A percentile compares a stretch with the other conserved stretches of the same genome.
These are phyloP conservation scores for Pseudomyrmex gracilis DNA, from an alignment of 1,140 invertebrate species.

Conservation along the genomic window DNA sequence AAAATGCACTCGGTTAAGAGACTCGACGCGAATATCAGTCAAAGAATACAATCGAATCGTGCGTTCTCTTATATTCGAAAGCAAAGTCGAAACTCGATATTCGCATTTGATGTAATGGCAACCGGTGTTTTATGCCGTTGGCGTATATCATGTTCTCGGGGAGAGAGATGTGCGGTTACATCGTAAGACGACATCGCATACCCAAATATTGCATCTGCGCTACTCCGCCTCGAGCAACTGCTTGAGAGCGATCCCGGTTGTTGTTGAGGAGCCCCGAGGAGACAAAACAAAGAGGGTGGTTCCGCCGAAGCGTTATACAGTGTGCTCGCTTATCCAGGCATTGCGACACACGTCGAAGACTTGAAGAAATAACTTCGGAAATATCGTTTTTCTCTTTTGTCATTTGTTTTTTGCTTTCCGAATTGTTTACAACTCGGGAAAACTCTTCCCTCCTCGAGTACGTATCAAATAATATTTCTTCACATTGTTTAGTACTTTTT, in stretches of 20 bases:
- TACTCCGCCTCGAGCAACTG: constrained; percentile 14
- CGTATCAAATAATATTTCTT: not conserved
- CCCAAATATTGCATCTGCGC: constrained; percentile 30
- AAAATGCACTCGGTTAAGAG: not conserved
- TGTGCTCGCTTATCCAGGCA: not conserved
- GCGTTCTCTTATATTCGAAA: constrained; percentile 17
- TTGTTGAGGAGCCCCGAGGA: not conserved
- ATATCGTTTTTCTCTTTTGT: too few relatives aligned
- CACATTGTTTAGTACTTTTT: not conserved
- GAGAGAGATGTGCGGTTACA: constrained; percentile 35
- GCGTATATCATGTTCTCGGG: constrained; percentile 38
- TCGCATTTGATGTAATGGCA: constrained; percentile 45
- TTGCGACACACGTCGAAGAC: too few relatives aligned
- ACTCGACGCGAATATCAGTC: not conserved
- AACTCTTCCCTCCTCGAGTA: too few relatives aligned
- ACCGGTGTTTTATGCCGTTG: constrained; percentile 21
- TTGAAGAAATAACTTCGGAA: not conserved
- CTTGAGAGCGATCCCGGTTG: not conserved
- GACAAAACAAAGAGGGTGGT: not conserved
- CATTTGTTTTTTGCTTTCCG: too few relatives aligned
- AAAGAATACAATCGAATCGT: not conserved
- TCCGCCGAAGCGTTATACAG: not conserved
- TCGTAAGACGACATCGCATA: constrained; percentile 37
- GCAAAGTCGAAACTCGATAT: constrained; percentile 38
- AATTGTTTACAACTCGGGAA: too few relatives aligned